Percentiles rank a stretch among this genome's conserved stretches.
Conservation (phyloP, 2,797 vertebrate species). For the Gymnoscopelus braueri region DNA sequence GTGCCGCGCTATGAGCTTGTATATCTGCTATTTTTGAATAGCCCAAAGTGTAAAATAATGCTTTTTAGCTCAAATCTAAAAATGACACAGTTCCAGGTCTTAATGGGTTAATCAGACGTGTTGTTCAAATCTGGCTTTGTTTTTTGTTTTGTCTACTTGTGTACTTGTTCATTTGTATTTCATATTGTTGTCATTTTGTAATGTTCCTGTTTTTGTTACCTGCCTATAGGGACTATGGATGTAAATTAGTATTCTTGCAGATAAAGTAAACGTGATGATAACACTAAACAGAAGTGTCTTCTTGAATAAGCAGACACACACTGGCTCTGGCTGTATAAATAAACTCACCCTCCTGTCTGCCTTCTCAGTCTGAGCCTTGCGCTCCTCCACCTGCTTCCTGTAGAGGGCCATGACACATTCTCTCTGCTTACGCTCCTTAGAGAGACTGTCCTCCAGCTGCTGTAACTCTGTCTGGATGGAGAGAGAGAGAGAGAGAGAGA, state of each 20-base stretch:
- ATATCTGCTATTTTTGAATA: too few relatives aligned
- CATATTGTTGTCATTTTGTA: too few relatives aligned
- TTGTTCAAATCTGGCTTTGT: too few relatives aligned
- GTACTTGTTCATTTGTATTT: too few relatives aligned
- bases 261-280: background rate
- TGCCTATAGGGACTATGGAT: background rate
- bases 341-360: constrained; percentile 81
- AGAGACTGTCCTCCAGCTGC: constrained; percentile 79
- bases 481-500: constrained; percentile 8
- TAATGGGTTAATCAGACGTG: too few relatives aligned
- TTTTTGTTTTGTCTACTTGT: too few relatives aligned
- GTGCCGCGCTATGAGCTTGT: too few relatives aligned
- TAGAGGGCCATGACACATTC: constrained; percentile 77
- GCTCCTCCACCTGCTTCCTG: constrained; percentile 83
- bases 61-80: too few relatives aligned
- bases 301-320: background rate
- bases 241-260: background rate
- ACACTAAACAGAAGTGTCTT: background rate
- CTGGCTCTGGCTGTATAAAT: background rate
- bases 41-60: too few relatives aligned
- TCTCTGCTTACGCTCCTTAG: constrained; percentile 82
- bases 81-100: too few relatives aligned
- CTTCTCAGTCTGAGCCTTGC: constrained; percentile 79
- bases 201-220: too few relatives aligned
- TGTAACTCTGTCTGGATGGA: constrained; percentile 81